Percentiles rank a stretch among this genome's conserved stretches.
phyloP scores from a whole-genome alignment of 2,888 invertebrate genomes.

The Drosophila mimica region DNA sequence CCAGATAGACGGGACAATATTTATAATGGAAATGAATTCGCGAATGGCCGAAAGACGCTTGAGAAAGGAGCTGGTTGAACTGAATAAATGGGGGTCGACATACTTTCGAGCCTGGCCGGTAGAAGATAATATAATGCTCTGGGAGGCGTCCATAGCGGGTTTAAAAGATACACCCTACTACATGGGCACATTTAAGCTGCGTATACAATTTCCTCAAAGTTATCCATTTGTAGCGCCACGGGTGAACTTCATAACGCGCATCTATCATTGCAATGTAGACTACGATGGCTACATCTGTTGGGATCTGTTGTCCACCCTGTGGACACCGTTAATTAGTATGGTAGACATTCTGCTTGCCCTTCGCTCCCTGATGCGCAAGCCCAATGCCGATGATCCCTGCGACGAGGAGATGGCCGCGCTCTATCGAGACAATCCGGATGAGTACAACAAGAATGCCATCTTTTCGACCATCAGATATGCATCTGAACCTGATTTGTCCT shows the following conservation, averaged over 20 bases:
- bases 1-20: background rate
- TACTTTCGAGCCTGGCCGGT: conserved; percentile 33
- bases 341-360: conserved; percentile 24
- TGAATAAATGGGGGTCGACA: background rate
- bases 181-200: conserved; percentile 29
- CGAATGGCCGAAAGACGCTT: conserved; percentile 26
- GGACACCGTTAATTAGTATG: conserved; percentile 11
- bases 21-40: background rate
- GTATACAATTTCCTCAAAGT: conserved; percentile 8
- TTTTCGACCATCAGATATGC: conserved; percentile 40
- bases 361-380: conserved; percentile 15
- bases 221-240: conserved; percentile 39
- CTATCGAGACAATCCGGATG: conserved; percentile 15
- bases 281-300: conserved; percentile 50
- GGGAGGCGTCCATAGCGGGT: conserved; percentile 34
- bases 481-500: background rate
- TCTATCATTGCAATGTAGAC: conserved; percentile 50
- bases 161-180: conserved; percentile 27
- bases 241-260: conserved; percentile 39
- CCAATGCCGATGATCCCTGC: conserved; percentile 37
- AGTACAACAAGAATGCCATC: conserved; percentile 19
- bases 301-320: conserved; percentile 37
- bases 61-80: conserved; percentile 22
- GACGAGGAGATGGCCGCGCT: conserved; percentile 38
- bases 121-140: conserved; percentile 26